These are phyloP conservation scores for Mormoops blainvillei DNA, from an alignment of 2,113 vertebrate genomes.

Conservation along the genomic window DNA sequence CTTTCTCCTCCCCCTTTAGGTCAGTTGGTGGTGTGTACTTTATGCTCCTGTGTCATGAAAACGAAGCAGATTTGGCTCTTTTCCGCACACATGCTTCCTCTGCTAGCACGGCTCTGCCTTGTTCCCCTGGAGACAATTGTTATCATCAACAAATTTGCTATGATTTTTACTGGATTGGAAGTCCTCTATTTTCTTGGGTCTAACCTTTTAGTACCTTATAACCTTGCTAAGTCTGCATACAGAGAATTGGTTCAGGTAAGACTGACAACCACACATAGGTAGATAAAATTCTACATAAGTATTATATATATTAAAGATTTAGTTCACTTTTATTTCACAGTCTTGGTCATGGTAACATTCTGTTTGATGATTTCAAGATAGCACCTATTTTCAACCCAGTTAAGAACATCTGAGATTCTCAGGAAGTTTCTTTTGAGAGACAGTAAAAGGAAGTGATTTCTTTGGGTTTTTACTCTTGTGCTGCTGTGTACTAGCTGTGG, in stretches of 20 bases:
- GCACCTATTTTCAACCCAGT: neutral
- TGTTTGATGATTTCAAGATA: neutral
- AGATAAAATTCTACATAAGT: neutral
- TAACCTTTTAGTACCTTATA: slow-evolving; percentile 96
- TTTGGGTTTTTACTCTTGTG: neutral
- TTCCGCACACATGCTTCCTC: slow-evolving; percentile 96
- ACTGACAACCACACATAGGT: neutral
- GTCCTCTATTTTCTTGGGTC: slow-evolving; percentile 98
- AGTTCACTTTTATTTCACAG: neutral
- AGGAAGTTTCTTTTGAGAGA: neutral
- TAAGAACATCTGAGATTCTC: neutral
- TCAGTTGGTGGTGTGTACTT: slow-evolving; percentile 96
- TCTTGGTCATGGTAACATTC: neutral
- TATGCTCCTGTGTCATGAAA: slow-evolving; percentile 99
- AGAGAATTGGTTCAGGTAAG: slow-evolving; percentile 95
- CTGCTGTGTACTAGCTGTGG: neutral
- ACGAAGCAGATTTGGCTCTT: slow-evolving; percentile 99
- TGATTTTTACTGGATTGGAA: slow-evolving; percentile 98
- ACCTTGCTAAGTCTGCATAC: slow-evolving; percentile 97
- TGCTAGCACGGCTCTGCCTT: slow-evolving; percentile 95
- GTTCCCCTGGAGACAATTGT: slow-evolving; percentile 96
- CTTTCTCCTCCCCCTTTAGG: slow-evolving; percentile 77
- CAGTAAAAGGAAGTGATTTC: neutral
- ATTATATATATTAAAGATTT: neutral
- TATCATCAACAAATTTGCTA: slow-evolving; percentile 97